Percentiles rank a stretch among this genome's conserved stretches.
Evolutionary conservation across 53 echinoderm and acorn worm genomes (phyloP).

Genomic region (Zoroaster sp.): DNA sequence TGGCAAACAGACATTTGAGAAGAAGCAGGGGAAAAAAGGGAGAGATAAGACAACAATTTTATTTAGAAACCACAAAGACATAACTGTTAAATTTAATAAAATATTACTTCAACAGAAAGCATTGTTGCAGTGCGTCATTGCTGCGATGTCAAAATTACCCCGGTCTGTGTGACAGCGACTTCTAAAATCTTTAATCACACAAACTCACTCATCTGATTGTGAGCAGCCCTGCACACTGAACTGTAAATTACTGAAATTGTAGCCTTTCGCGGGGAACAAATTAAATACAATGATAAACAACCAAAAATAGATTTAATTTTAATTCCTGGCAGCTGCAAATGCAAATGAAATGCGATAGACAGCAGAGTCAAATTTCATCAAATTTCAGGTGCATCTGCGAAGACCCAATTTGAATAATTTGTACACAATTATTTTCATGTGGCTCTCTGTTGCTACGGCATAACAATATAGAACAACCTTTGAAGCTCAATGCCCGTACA

Average conservation of each 20-base stretch:
- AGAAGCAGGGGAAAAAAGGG: background rate
- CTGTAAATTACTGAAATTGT: background rate
- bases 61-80: background rate
- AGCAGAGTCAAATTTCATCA: slow-evolving; percentile 25
- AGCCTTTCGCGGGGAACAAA: background rate
- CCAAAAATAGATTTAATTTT: slow-evolving; percentile 50
- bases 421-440: slow-evolving; percentile 20
- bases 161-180: background rate
- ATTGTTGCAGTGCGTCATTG: background rate
- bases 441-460: background rate
- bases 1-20: background rate
- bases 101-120: background rate
- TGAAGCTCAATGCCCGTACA: background rate
- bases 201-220: background rate
- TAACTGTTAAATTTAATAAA: background rate
- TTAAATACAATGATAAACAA: background rate
- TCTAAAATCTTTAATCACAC: background rate
- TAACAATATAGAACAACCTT: background rate
- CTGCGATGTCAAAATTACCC: background rate
- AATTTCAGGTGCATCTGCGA: slow-evolving; percentile 26
- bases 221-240: background rate
- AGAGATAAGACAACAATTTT: background rate
- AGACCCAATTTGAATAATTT: slow-evolving; percentile 50
- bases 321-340: slow-evolving; percentile 38
- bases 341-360: slow-evolving; percentile 37